These are phyloP conservation scores for Lepidurus packardi DNA, from an alignment of 1,140 invertebrate species.

Conservation along the genomic window DNA sequence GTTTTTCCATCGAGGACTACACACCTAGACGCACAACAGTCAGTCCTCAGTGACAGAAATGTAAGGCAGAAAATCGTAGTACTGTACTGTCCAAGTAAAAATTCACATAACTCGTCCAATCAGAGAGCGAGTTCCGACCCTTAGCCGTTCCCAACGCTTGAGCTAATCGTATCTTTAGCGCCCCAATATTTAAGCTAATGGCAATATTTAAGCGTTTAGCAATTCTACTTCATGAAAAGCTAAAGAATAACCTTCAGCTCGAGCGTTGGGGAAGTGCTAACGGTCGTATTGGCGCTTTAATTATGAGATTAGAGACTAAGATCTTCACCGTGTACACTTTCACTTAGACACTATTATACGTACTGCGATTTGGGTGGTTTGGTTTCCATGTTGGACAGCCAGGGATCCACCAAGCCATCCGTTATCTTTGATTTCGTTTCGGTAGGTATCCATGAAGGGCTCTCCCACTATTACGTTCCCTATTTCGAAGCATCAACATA, in stretches of 20 bases:
- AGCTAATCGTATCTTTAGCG: too few species aligned
- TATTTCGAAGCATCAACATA: not conserved
- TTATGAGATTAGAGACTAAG: not conserved
- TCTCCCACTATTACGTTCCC: not conserved
- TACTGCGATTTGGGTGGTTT: constrained; percentile 35
- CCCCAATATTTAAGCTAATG: too few species aligned
- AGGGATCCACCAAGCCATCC: constrained; percentile 39
- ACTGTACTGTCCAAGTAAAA: not conserved
- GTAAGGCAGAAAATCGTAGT: not conserved
- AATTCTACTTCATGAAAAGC: too few species aligned
- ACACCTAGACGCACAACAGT: constrained; percentile 37
- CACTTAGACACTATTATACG: constrained; percentile 24
- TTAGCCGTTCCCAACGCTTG: too few species aligned
- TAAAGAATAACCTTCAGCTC: too few species aligned
- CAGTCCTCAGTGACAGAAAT: not conserved
- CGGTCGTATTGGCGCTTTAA: not conserved
- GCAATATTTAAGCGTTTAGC: too few species aligned
- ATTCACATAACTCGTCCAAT: too few species aligned
- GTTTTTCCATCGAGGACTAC: constrained; percentile 42
- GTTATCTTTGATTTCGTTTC: constrained; percentile 36
- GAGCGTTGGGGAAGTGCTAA: too few species aligned
- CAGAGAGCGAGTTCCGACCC: too few species aligned
- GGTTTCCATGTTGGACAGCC: constrained; percentile 27
- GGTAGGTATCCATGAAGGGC: not conserved
- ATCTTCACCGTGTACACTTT: not conserved